A percentile compares a stretch with the other conserved stretches of the same genome.
phyloP scores from a whole-genome alignment of 2,888 invertebrate species.

The Lasioglossum vierecki region DNA sequence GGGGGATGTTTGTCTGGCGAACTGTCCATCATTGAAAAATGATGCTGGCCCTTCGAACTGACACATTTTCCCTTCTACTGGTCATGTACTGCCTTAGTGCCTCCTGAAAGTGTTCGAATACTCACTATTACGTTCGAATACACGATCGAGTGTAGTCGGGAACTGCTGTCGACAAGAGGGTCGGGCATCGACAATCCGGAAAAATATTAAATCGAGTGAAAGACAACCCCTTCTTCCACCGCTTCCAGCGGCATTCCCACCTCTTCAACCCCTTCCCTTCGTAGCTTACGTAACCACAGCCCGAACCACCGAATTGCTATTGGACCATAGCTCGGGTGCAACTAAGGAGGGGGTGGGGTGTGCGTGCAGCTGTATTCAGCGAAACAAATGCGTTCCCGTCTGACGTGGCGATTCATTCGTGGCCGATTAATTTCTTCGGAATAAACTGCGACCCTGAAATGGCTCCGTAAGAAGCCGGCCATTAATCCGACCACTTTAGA shows the following conservation, averaged over 20 bases:
- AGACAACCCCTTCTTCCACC: not conserved
- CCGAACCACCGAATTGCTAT: not conserved
- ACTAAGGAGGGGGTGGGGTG: not conserved
- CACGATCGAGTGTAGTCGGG: not conserved
- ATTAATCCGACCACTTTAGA: constrained; percentile 52
- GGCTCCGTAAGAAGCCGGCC: constrained; percentile 28
- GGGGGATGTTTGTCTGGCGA: constrained; percentile 24
- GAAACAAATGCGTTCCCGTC: constrained; percentile 9
- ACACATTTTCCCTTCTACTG: not conserved
- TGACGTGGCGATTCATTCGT: not conserved
- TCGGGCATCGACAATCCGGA: not conserved
- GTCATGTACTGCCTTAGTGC: not conserved
- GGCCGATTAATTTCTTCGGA: constrained; percentile 42
- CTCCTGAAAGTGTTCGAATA: too few species aligned
- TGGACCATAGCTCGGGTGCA: not conserved
- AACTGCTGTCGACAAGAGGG: not conserved
- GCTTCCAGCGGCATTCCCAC: not conserved
- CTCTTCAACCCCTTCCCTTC: not conserved
- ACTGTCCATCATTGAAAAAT: constrained; percentile 10
- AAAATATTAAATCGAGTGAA: constrained; percentile 8
- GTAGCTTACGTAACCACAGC: not conserved
- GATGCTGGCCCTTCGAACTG: not conserved
- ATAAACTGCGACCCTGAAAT: constrained; percentile 31
- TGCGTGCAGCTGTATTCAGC: not conserved
- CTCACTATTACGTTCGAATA: too few species aligned